Percentiles rank a stretch among this genome's conserved stretches.
These are phyloP conservation scores for Acrobasis consociella DNA, from an alignment of 2,888 invertebrate species.

Conservation along the genomic window DNA sequence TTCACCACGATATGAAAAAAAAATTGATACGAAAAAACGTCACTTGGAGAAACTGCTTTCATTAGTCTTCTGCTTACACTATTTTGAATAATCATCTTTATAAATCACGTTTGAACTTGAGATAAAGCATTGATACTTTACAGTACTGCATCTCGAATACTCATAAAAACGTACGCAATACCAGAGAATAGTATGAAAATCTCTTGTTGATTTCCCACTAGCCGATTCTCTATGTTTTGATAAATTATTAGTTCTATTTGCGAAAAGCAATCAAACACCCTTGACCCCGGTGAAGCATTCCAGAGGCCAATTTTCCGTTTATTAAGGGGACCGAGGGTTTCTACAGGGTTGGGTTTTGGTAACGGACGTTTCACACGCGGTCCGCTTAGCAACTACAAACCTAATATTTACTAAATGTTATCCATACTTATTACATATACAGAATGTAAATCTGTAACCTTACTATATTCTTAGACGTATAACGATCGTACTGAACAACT, in stretches of 20 bases:
- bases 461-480: no score
- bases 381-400: conserved; percentile 26
- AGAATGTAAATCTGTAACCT: no score
- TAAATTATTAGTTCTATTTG: conserved; percentile 5
- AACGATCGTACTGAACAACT: no score
- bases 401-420: no score
- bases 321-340: conserved; percentile 15
- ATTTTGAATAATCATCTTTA: neutral
- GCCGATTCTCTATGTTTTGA: neutral
- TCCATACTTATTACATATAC: no score
- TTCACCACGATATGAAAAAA: neutral
- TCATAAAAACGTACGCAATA: no score
- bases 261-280: conserved; percentile 13
- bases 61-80: neutral
- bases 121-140: neutral
- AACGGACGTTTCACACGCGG: conserved; percentile 10
- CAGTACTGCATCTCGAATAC: no score
- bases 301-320: conserved; percentile 8
- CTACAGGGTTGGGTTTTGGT: conserved; percentile 12
- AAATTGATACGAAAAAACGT: conserved; percentile 6
- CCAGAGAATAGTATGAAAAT: no score
- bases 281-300: conserved; percentile 14
- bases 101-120: neutral
- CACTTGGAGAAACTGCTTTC: neutral
- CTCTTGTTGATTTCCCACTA: neutral